These are phyloP conservation scores for Apogon talboti DNA, from an alignment of 2,797 vertebrate genomes.

Conservation along the genomic window DNA sequence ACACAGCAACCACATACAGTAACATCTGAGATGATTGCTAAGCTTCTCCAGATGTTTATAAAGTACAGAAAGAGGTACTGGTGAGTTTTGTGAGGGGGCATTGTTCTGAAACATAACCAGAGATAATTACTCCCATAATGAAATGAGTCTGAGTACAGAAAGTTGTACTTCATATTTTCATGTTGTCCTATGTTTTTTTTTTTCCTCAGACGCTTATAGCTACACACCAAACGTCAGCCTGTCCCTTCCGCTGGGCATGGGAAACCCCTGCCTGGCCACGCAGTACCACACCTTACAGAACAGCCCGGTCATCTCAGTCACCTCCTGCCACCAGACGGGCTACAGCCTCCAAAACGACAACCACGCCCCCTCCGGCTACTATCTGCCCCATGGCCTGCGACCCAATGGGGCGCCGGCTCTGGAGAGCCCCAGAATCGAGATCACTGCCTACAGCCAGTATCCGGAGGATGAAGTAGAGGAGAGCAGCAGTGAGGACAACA, in stretches of 20 bases:
- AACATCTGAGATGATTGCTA: conserved; percentile 65
- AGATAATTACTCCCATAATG: conserved; percentile 34
- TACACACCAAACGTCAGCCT: conserved; percentile 89
- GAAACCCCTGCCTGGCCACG: conserved; percentile 87
- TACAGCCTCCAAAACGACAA: conserved; percentile 87
- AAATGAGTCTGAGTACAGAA: conserved; percentile 14
- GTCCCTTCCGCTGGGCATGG: conserved; percentile 87
- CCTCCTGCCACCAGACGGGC: conserved; percentile 86
- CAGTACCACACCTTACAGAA: conserved; percentile 93
- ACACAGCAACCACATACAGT: conserved; percentile 53
- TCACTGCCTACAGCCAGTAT: conserved; percentile 94
- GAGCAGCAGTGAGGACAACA: conserved; percentile 71
- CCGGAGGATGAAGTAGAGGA: conserved; percentile 92
- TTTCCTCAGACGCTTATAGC: conserved; percentile 91
- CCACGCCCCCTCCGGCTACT: conserved; percentile 84
- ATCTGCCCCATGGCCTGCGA: conserved; percentile 85
- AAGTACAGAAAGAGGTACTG: conserved; percentile 31
- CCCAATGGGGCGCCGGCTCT: conserved; percentile 90
- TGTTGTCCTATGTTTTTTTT: conserved; percentile 26
- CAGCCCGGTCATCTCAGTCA: conserved; percentile 88
- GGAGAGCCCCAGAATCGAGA: conserved; percentile 97
- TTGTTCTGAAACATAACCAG: conserved; percentile 56
- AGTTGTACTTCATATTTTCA: neutral
- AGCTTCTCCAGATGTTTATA: conserved; percentile 64
- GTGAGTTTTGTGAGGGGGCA: conserved; percentile 40